These are phyloP conservation scores for Colletes latitarsis DNA, from an alignment of 1,140 invertebrate species.

Conservation along the genomic window DNA sequence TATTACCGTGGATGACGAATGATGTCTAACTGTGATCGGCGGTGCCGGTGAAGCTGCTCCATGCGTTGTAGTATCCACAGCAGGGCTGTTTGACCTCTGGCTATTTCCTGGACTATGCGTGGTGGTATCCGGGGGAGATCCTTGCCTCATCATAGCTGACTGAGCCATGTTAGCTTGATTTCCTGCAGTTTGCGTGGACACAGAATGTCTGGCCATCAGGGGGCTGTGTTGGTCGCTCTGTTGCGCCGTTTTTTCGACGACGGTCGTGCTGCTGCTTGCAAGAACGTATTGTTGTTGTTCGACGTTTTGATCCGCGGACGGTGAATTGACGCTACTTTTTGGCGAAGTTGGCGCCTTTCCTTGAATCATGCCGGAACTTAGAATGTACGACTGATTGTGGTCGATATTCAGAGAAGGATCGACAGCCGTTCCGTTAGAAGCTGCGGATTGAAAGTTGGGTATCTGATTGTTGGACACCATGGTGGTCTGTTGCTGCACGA, in stretches of 20 bases:
- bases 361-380: slow-evolving; percentile 76
- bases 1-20: slow-evolving; percentile 81
- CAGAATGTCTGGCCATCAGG: slow-evolving; percentile 84
- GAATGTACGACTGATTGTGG: slow-evolving; percentile 77
- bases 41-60: slow-evolving; percentile 81
- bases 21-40: slow-evolving; percentile 79
- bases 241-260: slow-evolving; percentile 71
- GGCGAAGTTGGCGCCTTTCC: slow-evolving; percentile 73
- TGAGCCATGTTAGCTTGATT: slow-evolving; percentile 83
- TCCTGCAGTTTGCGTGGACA: slow-evolving; percentile 87
- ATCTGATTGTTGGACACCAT: slow-evolving; percentile 88
- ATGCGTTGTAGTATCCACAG: slow-evolving; percentile 81
- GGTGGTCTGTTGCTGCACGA: slow-evolving; percentile 85
- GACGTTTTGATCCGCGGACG: slow-evolving; percentile 77
- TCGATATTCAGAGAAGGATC: slow-evolving; percentile 82
- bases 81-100: slow-evolving; percentile 80
- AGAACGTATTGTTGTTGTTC: slow-evolving; percentile 78
- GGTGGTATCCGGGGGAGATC: slow-evolving; percentile 89
- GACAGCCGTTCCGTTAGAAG: slow-evolving; percentile 68
- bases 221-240: slow-evolving; percentile 71
- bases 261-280: slow-evolving; percentile 71
- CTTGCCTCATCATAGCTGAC: slow-evolving; percentile 82
- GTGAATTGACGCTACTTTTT: slow-evolving; percentile 73
- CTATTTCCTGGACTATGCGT: slow-evolving; percentile 87
- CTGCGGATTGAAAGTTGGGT: slow-evolving; percentile 75